phyloP scores from a whole-genome alignment of 1,140 invertebrate genomes.

The Achroia grisella region DNA sequence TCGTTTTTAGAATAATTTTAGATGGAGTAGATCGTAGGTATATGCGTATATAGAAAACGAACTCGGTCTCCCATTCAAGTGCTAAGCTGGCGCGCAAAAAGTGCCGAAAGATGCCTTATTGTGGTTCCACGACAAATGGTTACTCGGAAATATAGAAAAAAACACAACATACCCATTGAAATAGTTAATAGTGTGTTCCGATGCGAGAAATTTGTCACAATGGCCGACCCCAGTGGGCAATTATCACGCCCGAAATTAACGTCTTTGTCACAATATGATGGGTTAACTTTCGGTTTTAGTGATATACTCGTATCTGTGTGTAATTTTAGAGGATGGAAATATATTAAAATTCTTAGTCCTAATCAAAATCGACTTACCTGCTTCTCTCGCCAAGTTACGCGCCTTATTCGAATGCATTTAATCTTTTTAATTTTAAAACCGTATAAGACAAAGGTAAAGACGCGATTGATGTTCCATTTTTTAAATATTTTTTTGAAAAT shows the following conservation, averaged over 20 bases:
- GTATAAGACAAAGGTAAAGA: too few relatives aligned
- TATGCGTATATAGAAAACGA: constrained; percentile 1
- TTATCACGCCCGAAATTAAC: constrained; percentile 43
- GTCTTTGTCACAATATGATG: constrained; percentile 36
- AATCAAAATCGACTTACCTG: too few relatives aligned
- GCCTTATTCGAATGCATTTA: too few relatives aligned
- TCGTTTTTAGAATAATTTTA: too few relatives aligned
- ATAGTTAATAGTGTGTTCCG: constrained; percentile 40
- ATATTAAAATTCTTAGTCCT: too few relatives aligned
- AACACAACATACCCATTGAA: constrained; percentile 23
- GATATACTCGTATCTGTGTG: too few relatives aligned
- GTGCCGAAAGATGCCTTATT: constrained; percentile 30
- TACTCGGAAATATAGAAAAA: constrained; percentile 28
- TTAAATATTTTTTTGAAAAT: not conserved
- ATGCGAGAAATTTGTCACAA: constrained; percentile 48
- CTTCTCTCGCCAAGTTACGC: too few relatives aligned
- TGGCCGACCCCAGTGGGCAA: constrained; percentile 22
- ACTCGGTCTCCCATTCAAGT: not conserved
- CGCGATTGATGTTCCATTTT: too few relatives aligned
- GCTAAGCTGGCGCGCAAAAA: constrained; percentile 13
- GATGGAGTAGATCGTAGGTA: too few relatives aligned
- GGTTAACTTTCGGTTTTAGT: not conserved
- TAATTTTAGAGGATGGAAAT: too few relatives aligned
- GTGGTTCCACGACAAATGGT: constrained; percentile 36
- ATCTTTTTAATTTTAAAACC: too few relatives aligned